Percentiles rank a stretch among this genome's conserved stretches.
Evolutionary conservation across 2,888 invertebrate species (phyloP).

Genomic region (Timema podura): DNA sequence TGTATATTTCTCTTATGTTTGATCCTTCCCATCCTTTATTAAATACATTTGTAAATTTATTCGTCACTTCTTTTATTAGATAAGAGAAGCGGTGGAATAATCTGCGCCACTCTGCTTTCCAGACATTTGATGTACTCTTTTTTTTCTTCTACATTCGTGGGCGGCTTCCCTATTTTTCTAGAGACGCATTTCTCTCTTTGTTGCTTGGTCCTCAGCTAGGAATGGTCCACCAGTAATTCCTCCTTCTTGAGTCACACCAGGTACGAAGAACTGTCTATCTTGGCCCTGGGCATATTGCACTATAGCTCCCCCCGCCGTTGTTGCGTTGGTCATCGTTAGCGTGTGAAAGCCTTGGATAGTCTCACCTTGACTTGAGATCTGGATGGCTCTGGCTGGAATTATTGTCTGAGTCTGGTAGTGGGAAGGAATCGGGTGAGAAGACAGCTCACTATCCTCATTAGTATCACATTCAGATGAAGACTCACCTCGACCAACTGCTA

Average conservation of each 20-base stretch:
- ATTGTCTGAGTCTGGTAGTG: slow-evolving; percentile 61
- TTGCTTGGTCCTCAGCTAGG: slow-evolving; percentile 83
- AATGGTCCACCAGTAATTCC: slow-evolving; percentile 50
- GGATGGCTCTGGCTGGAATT: slow-evolving; percentile 72
- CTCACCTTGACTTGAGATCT: slow-evolving; percentile 66
- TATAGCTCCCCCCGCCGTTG: slow-evolving; percentile 74
- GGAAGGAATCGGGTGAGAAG: slow-evolving; percentile 57
- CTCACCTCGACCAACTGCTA: slow-evolving; percentile 57
- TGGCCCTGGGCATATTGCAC: slow-evolving; percentile 88
- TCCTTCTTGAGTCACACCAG: slow-evolving; percentile 58
- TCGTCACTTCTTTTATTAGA: too few relatives aligned
- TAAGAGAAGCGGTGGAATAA: too few relatives aligned
- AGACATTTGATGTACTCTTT: slow-evolving; percentile 99
- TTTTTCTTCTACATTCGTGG: slow-evolving; percentile 96
- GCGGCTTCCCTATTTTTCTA: slow-evolving; percentile 97
- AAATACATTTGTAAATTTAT: too few relatives aligned
- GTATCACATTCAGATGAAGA: slow-evolving; percentile 60
- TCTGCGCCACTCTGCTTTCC: slow-evolving; percentile 98
- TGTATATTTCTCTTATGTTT: too few relatives aligned
- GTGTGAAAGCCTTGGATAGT: slow-evolving; percentile 78
- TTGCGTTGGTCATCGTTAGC: slow-evolving; percentile 80
- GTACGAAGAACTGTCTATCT: slow-evolving; percentile 87
- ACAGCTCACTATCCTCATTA: slow-evolving; percentile 61
- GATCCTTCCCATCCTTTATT: too few relatives aligned
- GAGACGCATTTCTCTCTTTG: slow-evolving; percentile 89